Base-by-base conservation (phyloP, 2,888 invertebrate genomes). In the Acheta domesticus region DNA sequence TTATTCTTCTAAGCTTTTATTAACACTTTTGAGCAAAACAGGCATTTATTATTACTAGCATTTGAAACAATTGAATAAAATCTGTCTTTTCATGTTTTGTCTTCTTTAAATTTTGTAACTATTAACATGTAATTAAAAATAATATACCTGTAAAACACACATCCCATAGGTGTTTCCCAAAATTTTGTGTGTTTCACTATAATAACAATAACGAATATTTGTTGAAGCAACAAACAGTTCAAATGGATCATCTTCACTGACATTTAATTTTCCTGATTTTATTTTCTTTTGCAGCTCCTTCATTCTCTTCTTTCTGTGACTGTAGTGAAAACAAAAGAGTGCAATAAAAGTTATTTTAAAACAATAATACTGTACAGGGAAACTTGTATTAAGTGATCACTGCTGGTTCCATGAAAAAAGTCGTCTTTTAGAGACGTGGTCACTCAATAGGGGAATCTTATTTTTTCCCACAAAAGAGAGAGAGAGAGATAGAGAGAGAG, bases 91-190 rank as follows among this genome's bases (percentile, higher is more conserved):
- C 1, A 23, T 48, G 23, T 16, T 5, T 48, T 12, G 16, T 11
- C 36, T 76, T 48, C 2, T 48, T 23, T n/a, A 3, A 76, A 48
- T 48, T 76, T 78, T 21, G 21, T 76, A 49, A 23, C 62, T 23
- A 14, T 62, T 11, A 76, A 79, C 11, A 19, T 1, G 20, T 75
- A 14, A 75, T 16, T 23, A 75, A 21, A 19, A 21, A 48, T 73
- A 48, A 48, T 74, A 82, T 86, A 93, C 94, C 91, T 98, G 97
- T 81, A 99, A 88, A 74, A 99, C 93, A 88, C 98, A 97, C 88
- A 96, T 95, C 79, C 96, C 97, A 87, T 94, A 99, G 0, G 99
- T 99, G 85, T 97, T 97, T 80, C 99, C 99, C 0, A 99, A 91
- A 87, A 99, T 97, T 83, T 97, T 96, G 86, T 99, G 98, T 0